Percentiles rank a stretch among this genome's conserved stretches.
Evolutionary conservation across 2,888 invertebrate species (phyloP).

Genomic region (Trichogramma dendrolimi): DNA sequence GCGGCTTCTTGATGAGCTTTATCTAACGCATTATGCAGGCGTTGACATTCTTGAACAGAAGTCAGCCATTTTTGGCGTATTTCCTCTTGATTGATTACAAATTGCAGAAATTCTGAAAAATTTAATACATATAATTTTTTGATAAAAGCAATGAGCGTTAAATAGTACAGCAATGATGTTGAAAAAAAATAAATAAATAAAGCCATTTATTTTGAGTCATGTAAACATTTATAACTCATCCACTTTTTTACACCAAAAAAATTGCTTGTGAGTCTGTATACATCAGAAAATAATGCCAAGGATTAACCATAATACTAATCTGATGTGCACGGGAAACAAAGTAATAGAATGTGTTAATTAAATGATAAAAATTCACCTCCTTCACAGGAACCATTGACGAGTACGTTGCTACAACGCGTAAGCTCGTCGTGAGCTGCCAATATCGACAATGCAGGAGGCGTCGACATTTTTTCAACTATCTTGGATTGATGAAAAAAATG

Average conservation of each 20-base stretch:
- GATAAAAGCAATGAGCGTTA: neutral
- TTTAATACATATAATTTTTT: neutral
- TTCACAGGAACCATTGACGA: conserved; percentile 65
- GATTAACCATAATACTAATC: too few species aligned
- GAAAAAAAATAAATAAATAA: too few species aligned
- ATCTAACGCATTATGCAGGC: conserved; percentile 68
- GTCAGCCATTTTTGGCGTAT: conserved; percentile 67
- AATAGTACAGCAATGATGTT: too few species aligned
- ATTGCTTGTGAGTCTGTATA: too few species aligned
- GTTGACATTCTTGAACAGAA: conserved; percentile 68
- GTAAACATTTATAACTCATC: too few species aligned
- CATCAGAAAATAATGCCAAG: too few species aligned
- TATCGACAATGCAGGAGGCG: conserved; percentile 55
- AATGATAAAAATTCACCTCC: conserved; percentile 57
- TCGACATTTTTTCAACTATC: conserved; percentile 36
- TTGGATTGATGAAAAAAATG: neutral
- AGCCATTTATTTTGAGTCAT: too few species aligned
- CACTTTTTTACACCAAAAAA: too few species aligned
- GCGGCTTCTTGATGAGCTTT: conserved; percentile 68
- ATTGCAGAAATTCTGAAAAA: conserved; percentile 66
- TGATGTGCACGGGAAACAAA: too few species aligned
- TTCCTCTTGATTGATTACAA: conserved; percentile 69
- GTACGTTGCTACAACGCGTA: conserved; percentile 63
- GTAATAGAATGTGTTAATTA: too few species aligned
- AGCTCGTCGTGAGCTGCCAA: conserved; percentile 71